Conservation (phyloP, 2,113 vertebrate genomes). For the Pavo muticus region DNA sequence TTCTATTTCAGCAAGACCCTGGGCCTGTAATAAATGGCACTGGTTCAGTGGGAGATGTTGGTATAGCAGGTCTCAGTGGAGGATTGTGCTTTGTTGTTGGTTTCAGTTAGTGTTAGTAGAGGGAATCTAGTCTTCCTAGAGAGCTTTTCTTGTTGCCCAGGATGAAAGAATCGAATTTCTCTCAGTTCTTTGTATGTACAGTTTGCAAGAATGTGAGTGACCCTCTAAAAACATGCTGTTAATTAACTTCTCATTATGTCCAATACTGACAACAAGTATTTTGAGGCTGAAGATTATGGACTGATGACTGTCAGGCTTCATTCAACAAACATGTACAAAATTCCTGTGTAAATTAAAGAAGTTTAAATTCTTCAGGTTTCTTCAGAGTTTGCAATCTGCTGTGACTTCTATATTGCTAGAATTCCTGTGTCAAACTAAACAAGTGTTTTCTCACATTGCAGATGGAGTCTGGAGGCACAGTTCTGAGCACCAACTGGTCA, state of each 20-base stretch:
- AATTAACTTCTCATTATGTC: background rate
- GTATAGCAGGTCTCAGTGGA: background rate
- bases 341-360: background rate
- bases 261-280: background rate
- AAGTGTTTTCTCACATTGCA: constrained; percentile 74
- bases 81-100: background rate
- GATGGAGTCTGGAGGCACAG: constrained; percentile 99
- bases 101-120: background rate
- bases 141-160: background rate
- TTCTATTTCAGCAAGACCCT: background rate
- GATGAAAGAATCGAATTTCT: background rate
- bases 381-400: background rate
- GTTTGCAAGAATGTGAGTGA: background rate
- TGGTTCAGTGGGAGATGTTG: background rate
- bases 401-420: background rate
- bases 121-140: background rate
- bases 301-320: background rate
- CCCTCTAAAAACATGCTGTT: background rate
- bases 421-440: constrained; percentile 22
- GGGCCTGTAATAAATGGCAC: background rate
- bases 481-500: constrained; percentile 98
- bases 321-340: background rate
- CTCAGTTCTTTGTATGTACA: background rate
- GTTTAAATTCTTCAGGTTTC: background rate
- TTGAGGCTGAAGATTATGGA: background rate